Conservation (phyloP, 2,888 invertebrate genomes). For the Linnaemya tessellans region DNA sequence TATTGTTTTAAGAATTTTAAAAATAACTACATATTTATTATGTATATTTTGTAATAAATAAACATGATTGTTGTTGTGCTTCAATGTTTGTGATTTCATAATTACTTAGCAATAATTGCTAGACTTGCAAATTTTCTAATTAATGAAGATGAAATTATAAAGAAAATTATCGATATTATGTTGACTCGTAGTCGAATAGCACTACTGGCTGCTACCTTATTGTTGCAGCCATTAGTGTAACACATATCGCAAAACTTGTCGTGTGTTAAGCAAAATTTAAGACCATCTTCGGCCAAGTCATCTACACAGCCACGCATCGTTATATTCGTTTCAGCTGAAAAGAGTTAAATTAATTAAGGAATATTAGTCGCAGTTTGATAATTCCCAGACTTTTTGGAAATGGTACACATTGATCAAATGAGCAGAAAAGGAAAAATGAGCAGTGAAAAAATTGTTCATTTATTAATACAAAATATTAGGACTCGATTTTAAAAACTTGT, state of each 20-base stretch:
- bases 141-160: conserved; percentile 3
- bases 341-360: too few species aligned
- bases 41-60: conserved; percentile 10
- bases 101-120: conserved; percentile 9
- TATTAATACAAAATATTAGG: neutral
- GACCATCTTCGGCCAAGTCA: conserved; percentile 74
- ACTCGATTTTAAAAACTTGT: neutral
- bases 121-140: neutral
- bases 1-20: conserved; percentile 28
- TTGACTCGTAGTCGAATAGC: conserved; percentile 12
- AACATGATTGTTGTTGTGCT: conserved; percentile 21
- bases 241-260: conserved; percentile 75
- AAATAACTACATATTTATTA: neutral
- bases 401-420: too few species aligned
- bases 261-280: conserved; percentile 74
- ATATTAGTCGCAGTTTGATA: too few species aligned
- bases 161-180: neutral
- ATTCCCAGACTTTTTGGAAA: too few species aligned
- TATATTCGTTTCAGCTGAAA: conserved; percentile 74
- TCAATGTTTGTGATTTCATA: neutral
- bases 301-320: conserved; percentile 78
- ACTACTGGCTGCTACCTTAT: conserved; percentile 70
- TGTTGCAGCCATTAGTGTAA: conserved; percentile 76
- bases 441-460: neutral
- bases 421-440: too few species aligned